Percentiles rank a stretch among this genome's conserved stretches.
phyloP scores from a whole-genome alignment of 2,888 invertebrate genomes.

The Meiosimyza platycephala region DNA sequence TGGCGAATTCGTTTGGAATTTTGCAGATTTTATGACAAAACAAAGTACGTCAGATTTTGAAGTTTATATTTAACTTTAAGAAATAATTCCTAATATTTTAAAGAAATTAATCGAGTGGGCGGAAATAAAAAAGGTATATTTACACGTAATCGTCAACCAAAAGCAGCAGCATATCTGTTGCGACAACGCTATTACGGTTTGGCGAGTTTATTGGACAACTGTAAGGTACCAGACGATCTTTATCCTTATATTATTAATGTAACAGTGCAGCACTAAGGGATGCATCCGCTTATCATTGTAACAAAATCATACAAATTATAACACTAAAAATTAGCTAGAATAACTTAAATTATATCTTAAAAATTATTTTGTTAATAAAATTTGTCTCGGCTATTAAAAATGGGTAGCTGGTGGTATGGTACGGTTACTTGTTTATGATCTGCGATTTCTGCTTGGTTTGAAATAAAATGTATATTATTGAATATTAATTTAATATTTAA shows the following conservation, averaged over 20 bases:
- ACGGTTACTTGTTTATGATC: too few species aligned
- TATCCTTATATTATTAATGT: conserved; percentile 68
- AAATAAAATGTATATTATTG: too few species aligned
- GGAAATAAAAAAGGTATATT: conserved; percentile 92
- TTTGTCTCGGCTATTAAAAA: too few species aligned
- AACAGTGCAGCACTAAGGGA: not conserved
- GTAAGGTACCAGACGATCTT: conserved; percentile 70
- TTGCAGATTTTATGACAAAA: conserved; percentile 96
- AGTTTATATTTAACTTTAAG: not conserved
- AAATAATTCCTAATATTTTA: conserved; percentile 43
- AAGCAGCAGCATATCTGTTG: conserved; percentile 84
- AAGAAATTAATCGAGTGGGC: conserved; percentile 81
- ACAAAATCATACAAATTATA: too few species aligned
- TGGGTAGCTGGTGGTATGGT: too few species aligned
- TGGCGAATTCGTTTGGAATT: conserved; percentile 99
- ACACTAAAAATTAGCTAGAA: too few species aligned
- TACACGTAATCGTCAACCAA: conserved; percentile 90
- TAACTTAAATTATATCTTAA: too few species aligned
- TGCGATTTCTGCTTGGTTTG: too few species aligned
- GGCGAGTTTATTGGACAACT: conserved; percentile 72
- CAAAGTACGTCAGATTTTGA: conserved; percentile 74
- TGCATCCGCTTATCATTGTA: too few species aligned
- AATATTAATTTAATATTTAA: too few species aligned
- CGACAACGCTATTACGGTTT: conserved; percentile 80
- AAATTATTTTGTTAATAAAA: too few species aligned